phyloP scores from a whole-genome alignment of 2,113 vertebrate genomes.

The Axis porcinus region DNA sequence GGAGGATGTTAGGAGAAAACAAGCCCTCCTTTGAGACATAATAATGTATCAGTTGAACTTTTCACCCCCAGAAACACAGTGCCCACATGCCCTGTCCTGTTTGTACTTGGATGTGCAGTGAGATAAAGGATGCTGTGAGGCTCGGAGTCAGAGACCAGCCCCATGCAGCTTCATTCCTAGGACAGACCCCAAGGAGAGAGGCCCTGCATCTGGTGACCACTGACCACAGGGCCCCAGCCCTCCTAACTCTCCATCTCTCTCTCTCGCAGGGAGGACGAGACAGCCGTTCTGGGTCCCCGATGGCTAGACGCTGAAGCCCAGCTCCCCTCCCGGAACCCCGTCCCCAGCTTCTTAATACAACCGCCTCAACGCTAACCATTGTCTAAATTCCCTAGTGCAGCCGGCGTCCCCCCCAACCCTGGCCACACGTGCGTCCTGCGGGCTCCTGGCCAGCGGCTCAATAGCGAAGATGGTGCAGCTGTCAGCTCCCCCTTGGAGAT shows the following conservation, averaged over 20 bases:
- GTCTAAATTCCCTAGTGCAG: slow-evolving; percentile 64
- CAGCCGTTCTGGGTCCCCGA: slow-evolving; percentile 91
- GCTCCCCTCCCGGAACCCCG: slow-evolving; percentile 26
- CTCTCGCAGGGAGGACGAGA: slow-evolving; percentile 85
- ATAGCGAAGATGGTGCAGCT: background rate
- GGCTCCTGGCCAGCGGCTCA: background rate
- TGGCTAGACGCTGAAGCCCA: slow-evolving; percentile 91
- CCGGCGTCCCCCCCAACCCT: slow-evolving; percentile 65
- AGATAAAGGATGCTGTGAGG: background rate
- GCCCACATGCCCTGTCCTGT: background rate
- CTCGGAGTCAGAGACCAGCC: background rate
- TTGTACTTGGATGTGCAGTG: too few species aligned
- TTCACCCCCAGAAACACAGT: background rate
- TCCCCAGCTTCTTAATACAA: slow-evolving; percentile 78
- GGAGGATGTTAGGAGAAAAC: background rate
- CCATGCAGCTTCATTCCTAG: fast-evolving
- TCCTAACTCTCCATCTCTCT: slow-evolving; percentile 18
- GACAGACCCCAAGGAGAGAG: background rate
- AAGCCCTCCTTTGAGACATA: background rate
- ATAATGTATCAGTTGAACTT: background rate
- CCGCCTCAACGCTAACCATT: slow-evolving; percentile 71
- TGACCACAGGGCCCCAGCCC: too few species aligned
- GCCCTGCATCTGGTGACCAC: background rate
- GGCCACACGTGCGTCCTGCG: fast-evolving
- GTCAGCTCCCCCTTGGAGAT: background rate